Conservation (phyloP, 2,113 vertebrate genomes). For the Dasyurus viverrinus region DNA sequence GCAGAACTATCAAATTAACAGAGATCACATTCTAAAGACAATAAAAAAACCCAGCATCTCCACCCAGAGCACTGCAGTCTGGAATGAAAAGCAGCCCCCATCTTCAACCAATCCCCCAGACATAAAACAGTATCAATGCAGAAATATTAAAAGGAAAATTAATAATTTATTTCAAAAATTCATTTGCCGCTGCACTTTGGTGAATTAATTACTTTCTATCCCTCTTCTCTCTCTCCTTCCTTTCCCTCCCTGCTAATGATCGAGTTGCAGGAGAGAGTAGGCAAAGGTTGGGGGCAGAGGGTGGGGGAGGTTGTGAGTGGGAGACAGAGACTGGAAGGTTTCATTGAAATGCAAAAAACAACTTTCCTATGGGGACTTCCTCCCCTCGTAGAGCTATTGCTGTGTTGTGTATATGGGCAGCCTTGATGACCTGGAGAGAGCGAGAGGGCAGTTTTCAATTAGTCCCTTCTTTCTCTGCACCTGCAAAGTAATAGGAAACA, state of each 20-base stretch:
- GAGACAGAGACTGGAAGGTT: not conserved
- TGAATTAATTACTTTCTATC: slow-evolving; percentile 77
- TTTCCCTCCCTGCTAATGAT: slow-evolving; percentile 60
- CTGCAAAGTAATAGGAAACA: slow-evolving; percentile 62
- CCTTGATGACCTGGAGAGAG: slow-evolving; percentile 19
- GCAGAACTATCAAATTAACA: not conserved
- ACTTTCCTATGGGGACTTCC: not conserved
- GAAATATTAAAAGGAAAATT: slow-evolving; percentile 64
- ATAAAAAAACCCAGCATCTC: not conserved
- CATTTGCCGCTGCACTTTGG: slow-evolving; percentile 75
- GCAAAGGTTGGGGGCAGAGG: slow-evolving; percentile 5
- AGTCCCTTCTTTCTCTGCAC: slow-evolving; percentile 39
- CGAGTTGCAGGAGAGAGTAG: slow-evolving; percentile 47
- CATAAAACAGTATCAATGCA: slow-evolving; percentile 50
- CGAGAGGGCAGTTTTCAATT: slow-evolving; percentile 59
- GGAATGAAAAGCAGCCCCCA: not conserved
- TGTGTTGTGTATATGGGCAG: not conserved
- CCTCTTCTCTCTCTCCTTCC: slow-evolving; percentile 55
- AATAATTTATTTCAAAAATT: slow-evolving; percentile 79
- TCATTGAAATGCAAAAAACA: slow-evolving; percentile 22
- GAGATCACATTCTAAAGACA: not conserved
- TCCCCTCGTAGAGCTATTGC: not conserved
- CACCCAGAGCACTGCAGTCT: not conserved
- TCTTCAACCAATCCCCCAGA: slow-evolving; percentile 49
- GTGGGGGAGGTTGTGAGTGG: not conserved